Conservation (phyloP, 2,113 vertebrate species). For the Rostratula benghalensis region DNA sequence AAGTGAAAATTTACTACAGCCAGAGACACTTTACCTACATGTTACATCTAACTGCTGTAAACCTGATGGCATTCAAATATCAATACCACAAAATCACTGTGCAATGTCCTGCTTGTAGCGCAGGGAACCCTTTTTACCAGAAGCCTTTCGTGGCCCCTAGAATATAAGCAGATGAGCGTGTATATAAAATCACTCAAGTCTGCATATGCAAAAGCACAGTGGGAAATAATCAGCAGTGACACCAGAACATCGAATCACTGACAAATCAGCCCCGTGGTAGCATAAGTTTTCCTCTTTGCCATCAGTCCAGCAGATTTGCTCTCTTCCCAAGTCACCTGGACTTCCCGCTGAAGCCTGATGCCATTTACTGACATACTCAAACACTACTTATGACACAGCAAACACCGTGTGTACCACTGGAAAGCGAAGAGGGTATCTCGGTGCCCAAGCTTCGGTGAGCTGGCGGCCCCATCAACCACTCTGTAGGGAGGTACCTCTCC, state of each 20-base stretch:
- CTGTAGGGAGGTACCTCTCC: rapidly evolving
- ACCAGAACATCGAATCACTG: rapidly evolving
- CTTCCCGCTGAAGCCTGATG: background rate
- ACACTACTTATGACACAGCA: rapidly evolving
- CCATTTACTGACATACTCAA: rapidly evolving
- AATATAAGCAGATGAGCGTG: rapidly evolving
- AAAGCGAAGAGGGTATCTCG: rapidly evolving
- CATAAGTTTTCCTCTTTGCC: background rate
- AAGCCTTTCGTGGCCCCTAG: rapidly evolving
- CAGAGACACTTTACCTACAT: background rate
- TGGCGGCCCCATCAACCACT: rapidly evolving
- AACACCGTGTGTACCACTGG: rapidly evolving
- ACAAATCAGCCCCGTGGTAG: rapidly evolving
- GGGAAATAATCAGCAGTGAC: background rate
- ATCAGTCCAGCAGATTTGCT: rapidly evolving
- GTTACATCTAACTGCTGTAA: rapidly evolving
- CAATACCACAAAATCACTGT: rapidly evolving
- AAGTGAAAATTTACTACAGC: background rate
- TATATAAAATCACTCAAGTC: background rate
- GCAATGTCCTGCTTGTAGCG: rapidly evolving
- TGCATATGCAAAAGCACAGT: background rate
- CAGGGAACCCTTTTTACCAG: background rate
- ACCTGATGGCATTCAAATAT: rapidly evolving
- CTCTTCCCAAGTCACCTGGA: rapidly evolving
- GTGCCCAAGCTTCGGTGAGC: rapidly evolving